Base-by-base conservation (phyloP, 1,140 invertebrate genomes). In the Lordiphosa mommai region DNA sequence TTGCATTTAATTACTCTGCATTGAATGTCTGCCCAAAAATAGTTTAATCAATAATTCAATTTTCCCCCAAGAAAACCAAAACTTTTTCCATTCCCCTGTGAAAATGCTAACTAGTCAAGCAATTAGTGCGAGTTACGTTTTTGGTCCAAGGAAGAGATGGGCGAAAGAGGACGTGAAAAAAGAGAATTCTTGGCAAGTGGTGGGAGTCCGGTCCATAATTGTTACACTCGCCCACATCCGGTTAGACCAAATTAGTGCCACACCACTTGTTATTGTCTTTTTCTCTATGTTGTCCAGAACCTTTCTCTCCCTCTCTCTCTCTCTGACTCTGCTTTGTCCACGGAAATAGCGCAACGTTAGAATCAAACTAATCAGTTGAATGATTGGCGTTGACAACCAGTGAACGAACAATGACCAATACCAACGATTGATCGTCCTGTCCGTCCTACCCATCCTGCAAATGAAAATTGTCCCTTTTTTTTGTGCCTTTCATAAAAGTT, bases 341-440 rank as follows among this genome's bases (percentile, higher is more conserved):
- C 74, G 66, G 76, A 82, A 80, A 80, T 74, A 76, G 71, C 76
- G 67, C 55, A 68, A 38, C 71, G 67, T 50, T 61, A 55, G 77
- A 82, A 82, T 84, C 63, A 82, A 82, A 84, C 72, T 82, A 82
- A 82, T 84, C 77, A 82, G 77, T 77, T 82, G 79, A 77, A 77
- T 77, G 77, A 82, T 82, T 82, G 77, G 63, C 77, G 72, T 72
- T 63, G 52, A 61, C 61, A 33, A 58, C 33, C 66, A 53, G 40
- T 65, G 47, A 66, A 82, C 73, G 50, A 70, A 82, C 73, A 79
- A 79, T 65, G 74, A 56, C 27, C 51, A 27, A 27, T 27, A 27
- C 23, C 23, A 27, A 57, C 50, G 52, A 53, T 41, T 49, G 50
- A 20, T 14, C 33, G 17, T 23, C 13, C 20, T n/a, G 23, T 17